phyloP scores from a whole-genome alignment of 2,113 vertebrate species.

The Pithys albifrons region DNA sequence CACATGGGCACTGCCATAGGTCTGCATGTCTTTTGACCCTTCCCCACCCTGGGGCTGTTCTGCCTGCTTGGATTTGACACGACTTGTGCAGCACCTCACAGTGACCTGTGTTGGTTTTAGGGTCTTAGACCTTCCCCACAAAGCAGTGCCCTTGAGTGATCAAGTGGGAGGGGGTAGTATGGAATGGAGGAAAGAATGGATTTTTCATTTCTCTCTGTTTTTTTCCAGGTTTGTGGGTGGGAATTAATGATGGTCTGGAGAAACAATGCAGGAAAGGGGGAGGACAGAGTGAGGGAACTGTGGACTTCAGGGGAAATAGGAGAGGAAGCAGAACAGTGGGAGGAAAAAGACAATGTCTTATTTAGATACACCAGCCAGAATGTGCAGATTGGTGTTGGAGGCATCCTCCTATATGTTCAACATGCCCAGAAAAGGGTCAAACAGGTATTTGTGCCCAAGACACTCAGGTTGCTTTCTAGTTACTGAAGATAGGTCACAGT shows the following conservation, averaged over 20 bases:
- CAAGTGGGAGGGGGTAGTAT: neutral
- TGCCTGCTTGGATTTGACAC: neutral
- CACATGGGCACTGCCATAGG: fast-evolving
- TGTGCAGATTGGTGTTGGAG: neutral
- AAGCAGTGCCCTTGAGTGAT: neutral
- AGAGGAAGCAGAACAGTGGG: neutral
- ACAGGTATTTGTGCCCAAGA: neutral
- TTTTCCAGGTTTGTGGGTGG: neutral
- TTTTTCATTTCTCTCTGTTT: neutral
- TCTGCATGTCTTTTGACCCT: neutral
- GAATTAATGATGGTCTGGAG: neutral
- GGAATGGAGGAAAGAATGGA: neutral
- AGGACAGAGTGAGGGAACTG: neutral
- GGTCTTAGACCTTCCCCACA: neutral
- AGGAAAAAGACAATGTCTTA: neutral
- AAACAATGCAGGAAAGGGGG: neutral
- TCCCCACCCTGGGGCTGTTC: neutral
- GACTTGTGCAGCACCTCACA: neutral
- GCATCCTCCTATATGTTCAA: neutral
- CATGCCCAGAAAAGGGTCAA: neutral
- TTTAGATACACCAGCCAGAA: neutral
- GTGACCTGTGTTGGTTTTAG: neutral
- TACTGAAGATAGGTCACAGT: neutral
- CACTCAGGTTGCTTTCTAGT: neutral
- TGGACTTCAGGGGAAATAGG: neutral